Percentiles rank a stretch among this genome's conserved stretches.
phyloP scores from a whole-genome alignment of 64 coral and sea anemone species.

The Pachyseris speciosa region DNA sequence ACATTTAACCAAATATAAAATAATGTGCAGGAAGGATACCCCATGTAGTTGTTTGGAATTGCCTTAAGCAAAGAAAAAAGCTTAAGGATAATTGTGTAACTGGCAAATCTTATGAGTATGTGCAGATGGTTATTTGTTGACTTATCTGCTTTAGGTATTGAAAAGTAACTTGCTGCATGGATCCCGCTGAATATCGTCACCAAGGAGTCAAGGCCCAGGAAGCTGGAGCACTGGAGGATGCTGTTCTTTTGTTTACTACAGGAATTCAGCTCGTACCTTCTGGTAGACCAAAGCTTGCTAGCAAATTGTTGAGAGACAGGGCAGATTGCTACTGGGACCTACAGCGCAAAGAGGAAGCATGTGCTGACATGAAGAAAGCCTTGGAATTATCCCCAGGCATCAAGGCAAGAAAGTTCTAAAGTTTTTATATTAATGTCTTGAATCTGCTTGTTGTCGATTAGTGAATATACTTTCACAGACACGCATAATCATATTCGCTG shows the following conservation, averaged over 20 bases:
- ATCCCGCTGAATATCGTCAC: neutral
- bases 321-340: constrained; percentile 25
- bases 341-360: constrained; percentile 3
- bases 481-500: too few species aligned
- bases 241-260: neutral
- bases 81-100: too few species aligned
- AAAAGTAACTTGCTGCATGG: neutral
- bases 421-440: neutral
- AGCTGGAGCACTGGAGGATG: constrained; percentile 4
- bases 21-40: too few species aligned
- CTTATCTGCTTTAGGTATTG: too few species aligned
- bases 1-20: too few species aligned
- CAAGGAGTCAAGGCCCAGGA: neutral
- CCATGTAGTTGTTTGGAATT: too few species aligned
- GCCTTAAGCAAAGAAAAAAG: too few species aligned
- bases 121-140: too few species aligned
- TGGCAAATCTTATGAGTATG: too few species aligned
- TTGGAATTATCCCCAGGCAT: constrained; percentile 2
- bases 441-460: too few species aligned
- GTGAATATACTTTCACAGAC: too few species aligned
- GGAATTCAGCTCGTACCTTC: constrained; percentile 12
- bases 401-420: neutral
- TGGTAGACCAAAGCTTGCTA: neutral
- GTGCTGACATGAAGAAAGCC: constrained; percentile 26
- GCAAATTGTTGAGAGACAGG: constrained; percentile 14